Conservation (phyloP, 2,113 vertebrate genomes). For the Promerops cafer region DNA sequence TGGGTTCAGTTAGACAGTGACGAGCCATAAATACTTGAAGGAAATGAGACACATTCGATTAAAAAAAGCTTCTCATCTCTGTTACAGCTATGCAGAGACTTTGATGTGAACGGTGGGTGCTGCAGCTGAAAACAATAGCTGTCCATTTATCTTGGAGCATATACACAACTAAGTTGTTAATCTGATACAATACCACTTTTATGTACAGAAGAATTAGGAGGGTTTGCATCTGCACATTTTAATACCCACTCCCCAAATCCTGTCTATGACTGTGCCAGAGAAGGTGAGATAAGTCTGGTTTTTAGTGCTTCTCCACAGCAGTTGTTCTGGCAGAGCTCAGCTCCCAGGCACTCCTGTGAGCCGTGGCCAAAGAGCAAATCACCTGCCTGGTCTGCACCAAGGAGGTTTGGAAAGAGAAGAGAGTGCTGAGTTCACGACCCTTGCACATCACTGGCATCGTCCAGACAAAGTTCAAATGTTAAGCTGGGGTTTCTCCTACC, state of each 20-base stretch:
- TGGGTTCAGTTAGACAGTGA: neutral
- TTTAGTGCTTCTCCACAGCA: neutral
- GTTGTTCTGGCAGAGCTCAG: neutral
- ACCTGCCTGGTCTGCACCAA: neutral
- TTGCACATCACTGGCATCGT: neutral
- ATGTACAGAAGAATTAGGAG: neutral
- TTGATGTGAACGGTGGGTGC: neutral
- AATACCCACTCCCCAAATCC: neutral
- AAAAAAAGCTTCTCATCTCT: neutral
- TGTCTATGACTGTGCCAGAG: neutral
- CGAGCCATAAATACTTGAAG: conserved; percentile 4
- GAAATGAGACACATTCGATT: neutral
- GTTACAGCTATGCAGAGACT: neutral
- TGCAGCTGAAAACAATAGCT: neutral
- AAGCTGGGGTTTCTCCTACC: neutral
- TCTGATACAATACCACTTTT: neutral
- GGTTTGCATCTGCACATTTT: neutral
- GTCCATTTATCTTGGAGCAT: neutral
- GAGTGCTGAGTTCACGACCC: neutral
- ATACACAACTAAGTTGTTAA: neutral
- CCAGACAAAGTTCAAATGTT: neutral
- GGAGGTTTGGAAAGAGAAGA: neutral
- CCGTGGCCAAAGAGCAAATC: neutral
- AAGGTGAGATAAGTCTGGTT: neutral
- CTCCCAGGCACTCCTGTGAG: neutral